These are phyloP conservation scores for Adrianichthys oophorus DNA, from an alignment of 2,797 vertebrate species.

Conservation along the genomic window DNA sequence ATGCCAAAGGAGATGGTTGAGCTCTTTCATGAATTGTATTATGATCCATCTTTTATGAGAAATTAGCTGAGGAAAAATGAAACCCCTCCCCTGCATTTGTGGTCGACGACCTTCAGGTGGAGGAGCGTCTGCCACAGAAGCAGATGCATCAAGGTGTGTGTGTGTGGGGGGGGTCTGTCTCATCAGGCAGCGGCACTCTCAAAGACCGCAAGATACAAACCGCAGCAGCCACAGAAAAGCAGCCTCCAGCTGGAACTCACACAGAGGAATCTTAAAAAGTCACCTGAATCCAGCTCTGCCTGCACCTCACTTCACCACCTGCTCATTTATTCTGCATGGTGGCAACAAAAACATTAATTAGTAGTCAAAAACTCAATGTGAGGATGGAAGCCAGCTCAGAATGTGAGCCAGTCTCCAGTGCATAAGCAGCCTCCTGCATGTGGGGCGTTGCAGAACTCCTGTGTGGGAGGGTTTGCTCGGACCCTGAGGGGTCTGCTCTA, in stretches of 20 bases:
- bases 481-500: constrained; percentile 23
- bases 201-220: constrained; percentile 27
- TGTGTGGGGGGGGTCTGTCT: neutral
- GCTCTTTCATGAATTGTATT: constrained; percentile 16
- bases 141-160: constrained; percentile 2
- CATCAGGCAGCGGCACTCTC: constrained; percentile 1
- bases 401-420: constrained; percentile 14
- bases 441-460: constrained; percentile 17
- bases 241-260: constrained; percentile 6
- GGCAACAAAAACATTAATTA: constrained; percentile 17
- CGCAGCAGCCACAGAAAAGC: constrained; percentile 12
- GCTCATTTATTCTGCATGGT: neutral
- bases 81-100: neutral
- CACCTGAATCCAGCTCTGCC: constrained; percentile 2
- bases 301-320: neutral
- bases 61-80: neutral
- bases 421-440: constrained; percentile 13
- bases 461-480: constrained; percentile 45
- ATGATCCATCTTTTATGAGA: constrained; percentile 26
- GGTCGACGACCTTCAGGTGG: neutral
- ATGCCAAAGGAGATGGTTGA: constrained; percentile 32
- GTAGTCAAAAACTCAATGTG: constrained; percentile 19
- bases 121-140: neutral
- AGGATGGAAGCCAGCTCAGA: constrained; percentile 20
- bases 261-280: constrained; percentile 4